Conservation (phyloP, 1,140 invertebrate genomes). For the Scaptomyza montana region DNA sequence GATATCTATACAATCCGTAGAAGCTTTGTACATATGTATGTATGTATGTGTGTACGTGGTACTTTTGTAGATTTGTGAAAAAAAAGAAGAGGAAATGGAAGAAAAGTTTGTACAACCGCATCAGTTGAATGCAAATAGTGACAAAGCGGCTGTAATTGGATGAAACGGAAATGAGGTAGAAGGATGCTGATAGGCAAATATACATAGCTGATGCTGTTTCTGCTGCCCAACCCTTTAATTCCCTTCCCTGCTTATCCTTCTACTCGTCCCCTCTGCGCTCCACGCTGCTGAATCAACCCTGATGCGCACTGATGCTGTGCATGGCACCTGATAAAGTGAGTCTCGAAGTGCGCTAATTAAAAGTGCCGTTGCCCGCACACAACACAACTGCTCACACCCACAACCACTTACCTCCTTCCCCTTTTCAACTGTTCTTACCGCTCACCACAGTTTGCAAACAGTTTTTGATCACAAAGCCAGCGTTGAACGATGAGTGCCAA, state of each 20-base stretch:
- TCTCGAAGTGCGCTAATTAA: conserved; percentile 62
- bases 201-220: background rate
- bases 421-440: background rate
- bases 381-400: conserved; percentile 16
- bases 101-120: conserved; percentile 42
- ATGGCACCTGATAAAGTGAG: conserved; percentile 43
- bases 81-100: background rate
- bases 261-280: background rate
- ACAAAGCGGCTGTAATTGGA: conserved; percentile 56
- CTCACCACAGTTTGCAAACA: conserved; percentile 23
- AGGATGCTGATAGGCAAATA: conserved; percentile 13
- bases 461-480: conserved; percentile 41
- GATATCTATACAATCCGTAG: too few relatives aligned
- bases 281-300: background rate
- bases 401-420: background rate
- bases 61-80: conserved; percentile 9
- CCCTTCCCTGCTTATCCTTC: too few relatives aligned
- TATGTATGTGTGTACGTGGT: too few relatives aligned
- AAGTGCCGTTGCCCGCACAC: conserved; percentile 43
- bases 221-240: too few relatives aligned
- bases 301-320: conserved; percentile 8
- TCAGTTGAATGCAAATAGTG: conserved; percentile 51
- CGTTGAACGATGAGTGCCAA: conserved; percentile 1
- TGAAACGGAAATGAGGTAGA: conserved; percentile 58
- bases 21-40: too few relatives aligned